phyloP scores from a whole-genome alignment of 2,113 vertebrate species.

The Gopherus flavomarginatus region DNA sequence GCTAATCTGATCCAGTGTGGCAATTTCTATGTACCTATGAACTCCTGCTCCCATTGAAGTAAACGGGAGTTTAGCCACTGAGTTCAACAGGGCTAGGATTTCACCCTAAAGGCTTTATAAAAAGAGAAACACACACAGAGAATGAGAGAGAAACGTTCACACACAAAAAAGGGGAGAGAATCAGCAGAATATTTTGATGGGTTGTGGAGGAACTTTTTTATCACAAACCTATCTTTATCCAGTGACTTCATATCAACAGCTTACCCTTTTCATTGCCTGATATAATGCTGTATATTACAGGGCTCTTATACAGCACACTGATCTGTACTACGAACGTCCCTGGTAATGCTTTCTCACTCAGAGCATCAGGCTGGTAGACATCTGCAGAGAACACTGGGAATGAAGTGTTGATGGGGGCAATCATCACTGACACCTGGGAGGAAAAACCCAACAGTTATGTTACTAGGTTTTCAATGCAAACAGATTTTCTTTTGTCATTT shows the following conservation, averaged over 20 bases:
- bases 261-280: constrained; percentile 58
- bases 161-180: accelerated
- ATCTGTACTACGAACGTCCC: constrained; percentile 9
- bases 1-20: not conserved
- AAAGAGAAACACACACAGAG: not conserved
- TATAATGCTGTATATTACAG: constrained; percentile 48
- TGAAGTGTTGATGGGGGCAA: constrained; percentile 1
- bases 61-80: not conserved
- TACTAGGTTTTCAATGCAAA: not conserved
- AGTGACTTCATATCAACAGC: not conserved
- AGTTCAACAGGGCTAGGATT: not conserved
- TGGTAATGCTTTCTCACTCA: constrained; percentile 19
- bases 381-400: constrained; percentile 48
- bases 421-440: constrained; percentile 49
- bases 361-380: constrained; percentile 45
- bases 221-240: not conserved
- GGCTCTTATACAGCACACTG: not conserved
- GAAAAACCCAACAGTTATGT: not conserved
- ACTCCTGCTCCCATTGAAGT: not conserved
- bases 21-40: not conserved
- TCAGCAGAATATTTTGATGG: too few species aligned
- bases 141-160: not conserved
- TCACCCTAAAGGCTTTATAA: not conserved
- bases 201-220: not conserved
- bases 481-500: not conserved